These are phyloP conservation scores for Megaptera novaeangliae DNA, from an alignment of 2,113 vertebrate genomes.

Conservation along the genomic window DNA sequence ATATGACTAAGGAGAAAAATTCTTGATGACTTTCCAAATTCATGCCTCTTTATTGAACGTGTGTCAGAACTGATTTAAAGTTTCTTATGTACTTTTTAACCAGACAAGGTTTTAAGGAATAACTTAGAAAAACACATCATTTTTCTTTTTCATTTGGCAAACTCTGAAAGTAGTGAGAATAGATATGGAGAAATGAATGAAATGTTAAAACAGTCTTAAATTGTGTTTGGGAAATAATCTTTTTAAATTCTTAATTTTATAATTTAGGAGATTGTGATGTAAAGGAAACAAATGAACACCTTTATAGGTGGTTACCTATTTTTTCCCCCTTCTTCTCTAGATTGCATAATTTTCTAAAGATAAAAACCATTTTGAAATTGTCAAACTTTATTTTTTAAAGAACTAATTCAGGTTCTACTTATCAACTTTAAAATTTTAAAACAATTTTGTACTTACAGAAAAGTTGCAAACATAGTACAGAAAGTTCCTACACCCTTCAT, in stretches of 20 bases:
- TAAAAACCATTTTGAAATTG: not conserved
- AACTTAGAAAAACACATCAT: not conserved
- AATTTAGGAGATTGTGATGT: not conserved
- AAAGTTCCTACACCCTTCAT: not conserved
- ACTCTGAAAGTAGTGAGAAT: not conserved
- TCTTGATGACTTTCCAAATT: not conserved
- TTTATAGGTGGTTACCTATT: not conserved
- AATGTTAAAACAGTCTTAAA: not conserved
- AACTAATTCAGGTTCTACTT: not conserved
- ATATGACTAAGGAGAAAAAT: conserved; percentile 14
- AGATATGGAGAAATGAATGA: conserved; percentile 4
- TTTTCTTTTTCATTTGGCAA: not conserved
- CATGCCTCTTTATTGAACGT: not conserved
- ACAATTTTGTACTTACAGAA: not conserved
- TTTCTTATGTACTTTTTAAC: not conserved
- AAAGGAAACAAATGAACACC: not conserved
- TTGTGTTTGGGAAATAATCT: not conserved
- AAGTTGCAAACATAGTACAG: not conserved
- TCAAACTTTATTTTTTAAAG: not conserved
- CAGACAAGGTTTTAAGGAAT: not conserved
- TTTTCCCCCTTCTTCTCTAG: not conserved
- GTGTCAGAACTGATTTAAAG: not conserved
- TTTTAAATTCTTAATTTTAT: not conserved
- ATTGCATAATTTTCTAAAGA: not conserved
- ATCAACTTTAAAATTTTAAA: not conserved